Conservation (phyloP, 2,113 vertebrate genomes). For the Archocentrus centrarchus region DNA sequence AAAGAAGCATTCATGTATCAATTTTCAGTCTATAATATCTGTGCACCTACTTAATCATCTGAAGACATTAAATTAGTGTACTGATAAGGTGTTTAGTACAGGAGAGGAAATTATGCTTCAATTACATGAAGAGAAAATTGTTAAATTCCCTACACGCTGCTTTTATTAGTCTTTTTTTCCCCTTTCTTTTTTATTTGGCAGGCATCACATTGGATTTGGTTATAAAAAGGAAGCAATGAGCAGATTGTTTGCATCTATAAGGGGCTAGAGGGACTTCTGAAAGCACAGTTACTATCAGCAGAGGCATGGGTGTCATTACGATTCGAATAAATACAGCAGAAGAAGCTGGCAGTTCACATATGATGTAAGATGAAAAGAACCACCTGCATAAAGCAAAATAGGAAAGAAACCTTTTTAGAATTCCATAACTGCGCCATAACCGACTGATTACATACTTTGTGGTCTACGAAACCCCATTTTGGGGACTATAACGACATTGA, state of each 20-base stretch:
- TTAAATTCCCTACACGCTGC: constrained; percentile 22
- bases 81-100: not conserved
- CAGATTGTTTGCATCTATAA: constrained; percentile 42
- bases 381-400: constrained; percentile 26
- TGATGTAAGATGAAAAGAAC: constrained; percentile 26
- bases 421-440: constrained; percentile 26
- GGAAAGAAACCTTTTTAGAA: not conserved
- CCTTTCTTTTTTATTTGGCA: constrained; percentile 21
- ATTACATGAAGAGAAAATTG: constrained; percentile 21
- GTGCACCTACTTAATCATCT: not conserved
- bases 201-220: constrained; percentile 19
- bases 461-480: not conserved
- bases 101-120: not conserved
- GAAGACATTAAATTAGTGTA: not conserved
- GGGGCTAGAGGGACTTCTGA: constrained; percentile 4
- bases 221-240: constrained; percentile 26
- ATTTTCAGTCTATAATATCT: not conserved
- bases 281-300: constrained; percentile 11
- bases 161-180: constrained; percentile 12
- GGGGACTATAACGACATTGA: not conserved
- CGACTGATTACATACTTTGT: constrained; percentile 8
- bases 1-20: not conserved
- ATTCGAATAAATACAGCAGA: constrained; percentile 39
- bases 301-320: constrained; percentile 33
- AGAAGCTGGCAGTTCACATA: constrained; percentile 26